Base-by-base conservation (phyloP, 2,888 invertebrate genomes). In the Nebria salina region DNA sequence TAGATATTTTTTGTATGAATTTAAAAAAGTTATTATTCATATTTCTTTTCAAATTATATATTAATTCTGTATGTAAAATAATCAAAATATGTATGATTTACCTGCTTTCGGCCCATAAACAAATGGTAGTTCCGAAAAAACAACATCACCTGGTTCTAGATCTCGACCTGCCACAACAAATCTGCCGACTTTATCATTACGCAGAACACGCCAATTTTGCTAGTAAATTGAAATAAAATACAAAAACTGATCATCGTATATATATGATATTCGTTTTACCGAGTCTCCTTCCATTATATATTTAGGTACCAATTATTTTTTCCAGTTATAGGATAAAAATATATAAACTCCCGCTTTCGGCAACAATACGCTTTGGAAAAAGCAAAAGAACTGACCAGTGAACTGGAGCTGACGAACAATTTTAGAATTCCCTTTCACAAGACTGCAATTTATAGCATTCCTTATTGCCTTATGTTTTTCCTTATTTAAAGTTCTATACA, bases 101-200 rank as follows among this genome's bases (percentile, higher is more conserved):
- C 92, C 93, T 85, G 93, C 91, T 90, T 96, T 96, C 0, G 96
- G 96, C 41, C 96, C 96, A 83, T 93, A 91, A 8, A 93, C 92
- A 85, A 95, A 93, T 1, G 96, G 95, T 64, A 89, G 86, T 86
- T 95, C 96, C 65, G 91, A 91, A 84, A 95, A 91, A 82, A 96
- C 92, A 82, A 94, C 87, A 85, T 95, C 94, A 0, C 95, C 96
- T n/a, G 92, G 89, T 82, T 91, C 90, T 83, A 96, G 90, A 86
- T 93, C 90, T 85, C 92, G 92, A 68, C 89, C 90, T 4, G 95
- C 93, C 2, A 94, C 92, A 83, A 94, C 91, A 88, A 93, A 94
- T 82, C 95, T 92, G 75, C 95, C 95, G 72, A 92, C 91, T 87
- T 91, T 90, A 70, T 93, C 91, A 87, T 93, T 93, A 84, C 72